These are phyloP conservation scores for Cephus sareptanus DNA, from an alignment of 2,888 invertebrate genomes.

Conservation along the genomic window DNA sequence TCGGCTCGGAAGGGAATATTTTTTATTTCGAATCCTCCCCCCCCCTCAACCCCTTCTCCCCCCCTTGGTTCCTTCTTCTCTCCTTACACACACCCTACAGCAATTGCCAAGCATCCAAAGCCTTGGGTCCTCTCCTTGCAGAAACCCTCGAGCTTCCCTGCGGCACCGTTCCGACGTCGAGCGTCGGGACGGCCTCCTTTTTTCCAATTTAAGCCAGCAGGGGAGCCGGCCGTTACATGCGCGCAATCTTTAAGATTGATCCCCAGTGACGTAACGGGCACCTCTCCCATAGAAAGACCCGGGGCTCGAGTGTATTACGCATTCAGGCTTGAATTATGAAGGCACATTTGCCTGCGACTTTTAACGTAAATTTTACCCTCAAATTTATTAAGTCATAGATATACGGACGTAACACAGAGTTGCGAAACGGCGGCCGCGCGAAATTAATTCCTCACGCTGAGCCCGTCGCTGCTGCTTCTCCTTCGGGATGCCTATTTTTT, in stretches of 20 bases:
- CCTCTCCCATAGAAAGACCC: neutral
- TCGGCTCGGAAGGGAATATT: neutral
- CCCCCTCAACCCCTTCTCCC: neutral
- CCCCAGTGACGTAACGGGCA: neutral
- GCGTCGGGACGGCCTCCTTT: neutral
- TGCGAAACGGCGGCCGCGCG: neutral
- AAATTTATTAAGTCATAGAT: constrained; percentile 4
- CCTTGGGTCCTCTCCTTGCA: neutral
- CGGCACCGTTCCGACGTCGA: neutral
- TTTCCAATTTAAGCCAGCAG: constrained; percentile 1
- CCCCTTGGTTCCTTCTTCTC: neutral
- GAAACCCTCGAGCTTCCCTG: neutral
- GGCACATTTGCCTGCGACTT: constrained; percentile 40
- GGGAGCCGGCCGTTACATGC: constrained; percentile 3
- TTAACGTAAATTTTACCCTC: constrained; percentile 35
- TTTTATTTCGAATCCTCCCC: neutral
- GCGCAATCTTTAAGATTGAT: constrained; percentile 9
- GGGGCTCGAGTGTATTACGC: constrained; percentile 5
- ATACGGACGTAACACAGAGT: neutral
- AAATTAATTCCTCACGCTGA: neutral
- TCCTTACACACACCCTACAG: neutral
- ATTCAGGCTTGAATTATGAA: constrained; percentile 39
- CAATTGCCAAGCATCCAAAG: neutral
- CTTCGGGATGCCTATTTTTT: neutral
- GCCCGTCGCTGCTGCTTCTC: neutral